Base-by-base conservation (phyloP, 1,140 invertebrate genomes). In the Pseudachorutes palmiensis region DNA sequence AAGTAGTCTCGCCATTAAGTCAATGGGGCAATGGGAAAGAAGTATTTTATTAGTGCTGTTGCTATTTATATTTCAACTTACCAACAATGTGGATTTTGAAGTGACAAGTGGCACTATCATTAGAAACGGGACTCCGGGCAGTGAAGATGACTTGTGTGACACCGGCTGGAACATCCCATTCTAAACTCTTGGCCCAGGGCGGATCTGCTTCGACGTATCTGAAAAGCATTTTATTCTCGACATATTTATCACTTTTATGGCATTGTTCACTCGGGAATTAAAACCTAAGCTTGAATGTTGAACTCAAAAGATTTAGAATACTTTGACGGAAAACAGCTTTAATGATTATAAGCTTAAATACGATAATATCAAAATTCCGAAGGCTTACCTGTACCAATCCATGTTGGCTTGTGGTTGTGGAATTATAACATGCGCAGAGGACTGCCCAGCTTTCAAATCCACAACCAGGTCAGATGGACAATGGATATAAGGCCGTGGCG, bases 391-490 rank as follows among this genome's bases (percentile, higher is more conserved):
- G 78, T 81, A 81, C 79, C 82, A 86, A 75, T 87, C 82, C 74
- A 87, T 80, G 77, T 87, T 88, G 19, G 86, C 84, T 74, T 83
- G 82, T 0, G 87, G 87, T 65, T 82, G 81, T 2, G 85, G 81
- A 32, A 88, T 82, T 22, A 80, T 80, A 36, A 88, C 82, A 66
- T 82, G 77, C 36, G 82, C 79, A 19, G 78, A 82, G 30, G 75
- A 76, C 65, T 83, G 81, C 14, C 81, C 80, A 16, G 76, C 70
- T 22, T 82, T 81, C 33, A 88, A 76, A 41, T 81, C 78, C 28
- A 84, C 82, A 45, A 70, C 57, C 0, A 73, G 41, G 73, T 83
- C 80, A 33, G 71, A 75, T 0, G 86, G 86, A 75, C 86, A 88
- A 67, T 81, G 83, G 65, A 88, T 86, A 73, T 81, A 86, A 36